A percentile compares a stretch with the other conserved stretches of the same genome.
phyloP scores from a whole-genome alignment of 2,888 invertebrate species.

The Lumbricus terrestris region DNA sequence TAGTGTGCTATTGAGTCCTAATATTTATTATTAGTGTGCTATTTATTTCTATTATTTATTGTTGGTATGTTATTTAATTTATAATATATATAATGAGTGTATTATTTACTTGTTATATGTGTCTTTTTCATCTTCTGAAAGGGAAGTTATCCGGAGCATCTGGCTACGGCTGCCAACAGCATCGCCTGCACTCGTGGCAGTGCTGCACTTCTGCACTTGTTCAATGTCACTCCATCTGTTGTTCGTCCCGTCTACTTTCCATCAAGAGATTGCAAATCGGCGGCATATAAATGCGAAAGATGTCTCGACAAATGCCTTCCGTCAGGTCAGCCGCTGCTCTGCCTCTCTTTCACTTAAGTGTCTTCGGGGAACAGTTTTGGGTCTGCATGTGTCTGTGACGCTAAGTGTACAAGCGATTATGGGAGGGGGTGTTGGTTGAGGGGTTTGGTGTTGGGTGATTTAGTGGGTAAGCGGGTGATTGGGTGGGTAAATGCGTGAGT shows the following conservation, averaged over 20 bases:
- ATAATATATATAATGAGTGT: too few relatives aligned
- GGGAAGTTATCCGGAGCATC: constrained; percentile 37
- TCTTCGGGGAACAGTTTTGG: too few relatives aligned
- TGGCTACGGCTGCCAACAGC: constrained; percentile 42
- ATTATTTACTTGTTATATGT: neutral
- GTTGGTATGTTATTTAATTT: too few relatives aligned
- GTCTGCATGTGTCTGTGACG: neutral
- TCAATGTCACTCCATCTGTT: constrained; percentile 44
- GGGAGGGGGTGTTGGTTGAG: too few relatives aligned
- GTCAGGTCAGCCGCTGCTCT: constrained; percentile 15
- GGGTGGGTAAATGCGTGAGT: too few relatives aligned
- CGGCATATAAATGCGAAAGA: constrained; percentile 37
- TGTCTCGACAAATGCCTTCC: constrained; percentile 32
- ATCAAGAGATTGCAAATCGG: constrained; percentile 39
- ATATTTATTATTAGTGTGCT: too few relatives aligned
- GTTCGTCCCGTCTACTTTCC: constrained; percentile 46
- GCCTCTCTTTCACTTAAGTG: neutral
- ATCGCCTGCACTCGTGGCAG: constrained; percentile 48
- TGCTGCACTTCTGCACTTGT: constrained; percentile 44
- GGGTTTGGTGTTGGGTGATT: too few relatives aligned
- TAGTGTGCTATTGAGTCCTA: too few relatives aligned
- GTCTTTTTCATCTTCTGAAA: constrained; percentile 20
- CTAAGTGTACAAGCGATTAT: too few relatives aligned
- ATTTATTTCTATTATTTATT: too few relatives aligned
- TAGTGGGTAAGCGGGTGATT: too few relatives aligned